These are phyloP conservation scores for Corydoras sp. DNA, from an alignment of 2,113 vertebrate species.

Conservation along the genomic window DNA sequence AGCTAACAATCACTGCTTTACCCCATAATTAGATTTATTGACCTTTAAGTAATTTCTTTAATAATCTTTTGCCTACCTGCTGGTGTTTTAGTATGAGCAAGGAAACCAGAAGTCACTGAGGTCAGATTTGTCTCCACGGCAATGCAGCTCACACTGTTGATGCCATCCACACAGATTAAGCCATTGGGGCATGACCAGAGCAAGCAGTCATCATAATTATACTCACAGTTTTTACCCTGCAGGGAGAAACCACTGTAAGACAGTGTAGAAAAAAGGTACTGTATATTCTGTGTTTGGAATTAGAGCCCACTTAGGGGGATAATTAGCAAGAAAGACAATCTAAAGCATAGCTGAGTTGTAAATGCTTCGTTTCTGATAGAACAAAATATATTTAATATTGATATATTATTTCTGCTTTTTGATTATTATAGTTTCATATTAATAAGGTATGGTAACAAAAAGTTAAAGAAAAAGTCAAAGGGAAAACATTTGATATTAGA, in stretches of 20 bases:
- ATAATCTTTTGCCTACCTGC: slow-evolving; percentile 51
- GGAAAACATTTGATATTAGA: background rate
- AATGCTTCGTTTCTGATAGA: too few relatives aligned
- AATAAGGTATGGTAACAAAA: background rate
- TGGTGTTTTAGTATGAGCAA: slow-evolving; percentile 28
- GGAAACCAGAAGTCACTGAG: slow-evolving; percentile 40
- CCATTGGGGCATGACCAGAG: slow-evolving; percentile 68
- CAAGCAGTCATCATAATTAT: slow-evolving; percentile 78
- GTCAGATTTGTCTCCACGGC: slow-evolving; percentile 51
- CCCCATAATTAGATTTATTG: too few relatives aligned
- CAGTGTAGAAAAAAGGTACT: background rate
- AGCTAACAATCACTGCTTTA: too few relatives aligned
- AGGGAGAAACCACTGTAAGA: slow-evolving; percentile 28
- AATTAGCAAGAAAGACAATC: too few relatives aligned
- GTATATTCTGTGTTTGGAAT: background rate
- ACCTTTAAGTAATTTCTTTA: background rate
- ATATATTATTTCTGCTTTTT: background rate
- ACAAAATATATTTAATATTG: too few relatives aligned
- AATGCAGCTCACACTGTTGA: slow-evolving; percentile 74
- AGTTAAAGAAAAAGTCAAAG: background rate
- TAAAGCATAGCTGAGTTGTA: too few relatives aligned
- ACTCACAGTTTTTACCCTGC: slow-evolving; percentile 73
- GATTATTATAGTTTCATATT: background rate
- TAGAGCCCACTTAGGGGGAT: background rate
- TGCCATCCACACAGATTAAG: slow-evolving; percentile 72